phyloP scores from a whole-genome alignment of 2,113 vertebrate genomes.

The Marcusenius ussheri region DNA sequence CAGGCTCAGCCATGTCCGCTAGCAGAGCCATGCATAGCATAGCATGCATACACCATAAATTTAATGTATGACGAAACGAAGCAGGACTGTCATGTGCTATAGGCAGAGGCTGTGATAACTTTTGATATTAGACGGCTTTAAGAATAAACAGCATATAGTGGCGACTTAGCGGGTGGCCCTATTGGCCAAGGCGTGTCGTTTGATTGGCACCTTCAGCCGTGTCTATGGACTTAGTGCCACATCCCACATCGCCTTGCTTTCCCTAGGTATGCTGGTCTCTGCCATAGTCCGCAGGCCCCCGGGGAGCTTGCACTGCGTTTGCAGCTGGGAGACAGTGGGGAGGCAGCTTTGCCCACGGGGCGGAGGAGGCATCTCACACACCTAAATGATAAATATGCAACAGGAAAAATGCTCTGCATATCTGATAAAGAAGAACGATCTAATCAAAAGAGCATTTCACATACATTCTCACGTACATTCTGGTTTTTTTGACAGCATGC shows the following conservation, averaged over 20 bases:
- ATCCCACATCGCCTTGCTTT: background rate
- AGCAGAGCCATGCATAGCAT: background rate
- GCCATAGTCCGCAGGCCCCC: background rate
- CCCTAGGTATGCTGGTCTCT: background rate
- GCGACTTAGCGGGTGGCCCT: background rate
- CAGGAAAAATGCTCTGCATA: background rate
- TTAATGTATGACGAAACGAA: background rate
- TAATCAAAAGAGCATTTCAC: background rate
- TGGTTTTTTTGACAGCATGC: background rate
- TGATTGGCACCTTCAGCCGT: background rate
- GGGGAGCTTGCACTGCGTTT: background rate
- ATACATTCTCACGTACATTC: background rate
- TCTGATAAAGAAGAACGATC: background rate
- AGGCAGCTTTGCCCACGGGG: background rate
- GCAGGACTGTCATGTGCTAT: background rate
- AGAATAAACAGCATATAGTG: background rate
- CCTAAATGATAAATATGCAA: background rate
- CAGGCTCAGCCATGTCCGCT: background rate
- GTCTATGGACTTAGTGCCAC: background rate
- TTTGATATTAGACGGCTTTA: background rate
- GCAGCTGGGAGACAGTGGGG: background rate
- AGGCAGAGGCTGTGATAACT: background rate
- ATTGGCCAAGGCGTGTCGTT: background rate
- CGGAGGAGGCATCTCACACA: background rate
- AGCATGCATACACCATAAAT: background rate